Conservation (phyloP, 2,113 vertebrate species). For the Neotragus moschatus region DNA sequence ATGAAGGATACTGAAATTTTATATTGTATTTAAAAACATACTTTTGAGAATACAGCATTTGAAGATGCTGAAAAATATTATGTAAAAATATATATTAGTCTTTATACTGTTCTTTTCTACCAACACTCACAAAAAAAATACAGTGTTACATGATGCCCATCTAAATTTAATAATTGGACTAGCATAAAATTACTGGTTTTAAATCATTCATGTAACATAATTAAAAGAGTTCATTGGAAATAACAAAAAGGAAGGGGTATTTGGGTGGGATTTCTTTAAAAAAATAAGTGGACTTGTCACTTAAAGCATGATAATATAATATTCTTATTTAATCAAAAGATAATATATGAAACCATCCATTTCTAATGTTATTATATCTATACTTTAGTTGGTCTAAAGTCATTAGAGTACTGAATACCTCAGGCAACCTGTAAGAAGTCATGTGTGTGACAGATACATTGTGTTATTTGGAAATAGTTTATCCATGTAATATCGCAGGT, state of each 20-base stretch:
- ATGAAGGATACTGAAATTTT: not conserved
- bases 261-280: slow-evolving; percentile 15
- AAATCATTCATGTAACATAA: not conserved
- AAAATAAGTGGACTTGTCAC: not conserved
- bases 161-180: slow-evolving; percentile 42
- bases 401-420: slow-evolving; percentile 16
- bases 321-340: slow-evolving; percentile 45
- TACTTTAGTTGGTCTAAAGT: slow-evolving; percentile 17
- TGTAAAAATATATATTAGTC: not conserved
- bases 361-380: slow-evolving; percentile 16
- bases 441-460: not conserved
- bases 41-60: slow-evolving; percentile 15
- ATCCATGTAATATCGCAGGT: not conserved
- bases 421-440: not conserved
- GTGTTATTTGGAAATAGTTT: not conserved
- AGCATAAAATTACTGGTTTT: slow-evolving; percentile 8
- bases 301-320: not conserved
- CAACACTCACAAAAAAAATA: not conserved
- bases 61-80: not conserved
- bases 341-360: slow-evolving; percentile 37
- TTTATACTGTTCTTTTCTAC: not conserved
- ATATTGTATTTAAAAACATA: not conserved
- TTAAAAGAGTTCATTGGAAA: not conserved
- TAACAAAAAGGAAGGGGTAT: slow-evolving; percentile 32
- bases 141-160: not conserved